Evolutionary conservation across 2,797 vertebrate species (phyloP).

Genomic region (Onychomys leucogaster): DNA sequence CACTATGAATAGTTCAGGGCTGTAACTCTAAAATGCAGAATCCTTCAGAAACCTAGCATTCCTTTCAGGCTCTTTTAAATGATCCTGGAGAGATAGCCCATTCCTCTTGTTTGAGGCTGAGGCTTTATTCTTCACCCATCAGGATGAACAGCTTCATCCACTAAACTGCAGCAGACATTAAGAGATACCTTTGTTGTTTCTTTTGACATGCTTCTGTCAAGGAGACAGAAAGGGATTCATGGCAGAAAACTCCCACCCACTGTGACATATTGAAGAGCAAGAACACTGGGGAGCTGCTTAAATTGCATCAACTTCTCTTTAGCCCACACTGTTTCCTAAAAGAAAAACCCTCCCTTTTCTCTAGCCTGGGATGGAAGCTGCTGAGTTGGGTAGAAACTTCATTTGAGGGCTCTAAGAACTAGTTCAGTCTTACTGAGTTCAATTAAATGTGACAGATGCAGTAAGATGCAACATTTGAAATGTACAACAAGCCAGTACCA

Average conservation of each 20-base stretch:
- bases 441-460: constrained; percentile 40
- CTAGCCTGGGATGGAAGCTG: constrained; percentile 44
- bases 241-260: constrained; percentile 13
- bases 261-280: constrained; percentile 19
- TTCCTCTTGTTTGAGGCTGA: not conserved
- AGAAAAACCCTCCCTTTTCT: constrained; percentile 41
- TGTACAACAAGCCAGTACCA: constrained; percentile 13
- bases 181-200: constrained; percentile 60
- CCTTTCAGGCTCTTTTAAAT: not conserved
- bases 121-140: constrained; percentile 39
- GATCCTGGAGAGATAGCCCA: not conserved
- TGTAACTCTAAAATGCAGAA: not conserved
- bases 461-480: constrained; percentile 67
- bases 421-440: constrained; percentile 66
- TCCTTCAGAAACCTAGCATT: not conserved
- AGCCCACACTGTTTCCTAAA: constrained; percentile 40
- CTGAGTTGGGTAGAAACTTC: constrained; percentile 45
- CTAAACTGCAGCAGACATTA: constrained; percentile 50
- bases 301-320: constrained; percentile 73
- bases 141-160: not conserved
- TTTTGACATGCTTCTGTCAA: constrained; percentile 65
- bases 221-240: constrained; percentile 40
- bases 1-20: constrained; percentile 3
- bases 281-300: constrained; percentile 40
- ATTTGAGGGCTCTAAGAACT: constrained; percentile 55